phyloP scores from a whole-genome alignment of 2,113 vertebrate genomes.

The Peromyscus leucopus region DNA sequence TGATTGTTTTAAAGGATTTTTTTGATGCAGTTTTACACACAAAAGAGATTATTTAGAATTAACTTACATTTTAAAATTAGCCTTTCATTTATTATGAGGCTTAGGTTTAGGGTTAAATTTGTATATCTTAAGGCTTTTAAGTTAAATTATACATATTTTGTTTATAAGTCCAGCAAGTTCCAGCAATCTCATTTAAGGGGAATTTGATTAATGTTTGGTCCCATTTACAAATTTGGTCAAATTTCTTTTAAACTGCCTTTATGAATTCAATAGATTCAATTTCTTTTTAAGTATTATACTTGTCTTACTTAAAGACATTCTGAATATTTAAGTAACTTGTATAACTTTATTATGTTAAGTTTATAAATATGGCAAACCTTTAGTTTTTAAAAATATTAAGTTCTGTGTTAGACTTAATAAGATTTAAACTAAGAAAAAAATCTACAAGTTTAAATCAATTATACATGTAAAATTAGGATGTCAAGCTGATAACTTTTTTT shows the following conservation, averaged over 20 bases:
- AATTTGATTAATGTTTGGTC: constrained; percentile 54
- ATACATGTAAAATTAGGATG: constrained; percentile 53
- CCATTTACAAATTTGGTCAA: constrained; percentile 62
- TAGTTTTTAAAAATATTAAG: constrained; percentile 47
- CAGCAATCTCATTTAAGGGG: constrained; percentile 40
- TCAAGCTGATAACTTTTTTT: background rate
- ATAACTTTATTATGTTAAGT: constrained; percentile 56
- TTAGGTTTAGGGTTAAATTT: background rate
- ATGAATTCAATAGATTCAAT: constrained; percentile 60
- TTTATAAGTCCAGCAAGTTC: constrained; percentile 39
- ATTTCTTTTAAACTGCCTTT: constrained; percentile 57
- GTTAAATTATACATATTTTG: constrained; percentile 48
- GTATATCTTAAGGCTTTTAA: constrained; percentile 35
- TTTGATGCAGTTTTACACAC: constrained; percentile 27
- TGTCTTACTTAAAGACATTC: constrained; percentile 59
- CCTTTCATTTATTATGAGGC: constrained; percentile 41
- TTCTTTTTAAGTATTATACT: constrained; percentile 63
- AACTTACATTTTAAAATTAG: constrained; percentile 56
- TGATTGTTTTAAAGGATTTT: constrained; percentile 13
- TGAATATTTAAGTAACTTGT: constrained; percentile 58
- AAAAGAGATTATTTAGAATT: constrained; percentile 40
- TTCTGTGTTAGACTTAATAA: constrained; percentile 55
- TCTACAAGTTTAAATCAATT: constrained; percentile 53
- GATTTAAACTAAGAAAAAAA: constrained; percentile 43
- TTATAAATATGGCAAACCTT: constrained; percentile 48